Base-by-base conservation (phyloP, 2,797 vertebrate genomes). In the Syndactyla subalaris region DNA sequence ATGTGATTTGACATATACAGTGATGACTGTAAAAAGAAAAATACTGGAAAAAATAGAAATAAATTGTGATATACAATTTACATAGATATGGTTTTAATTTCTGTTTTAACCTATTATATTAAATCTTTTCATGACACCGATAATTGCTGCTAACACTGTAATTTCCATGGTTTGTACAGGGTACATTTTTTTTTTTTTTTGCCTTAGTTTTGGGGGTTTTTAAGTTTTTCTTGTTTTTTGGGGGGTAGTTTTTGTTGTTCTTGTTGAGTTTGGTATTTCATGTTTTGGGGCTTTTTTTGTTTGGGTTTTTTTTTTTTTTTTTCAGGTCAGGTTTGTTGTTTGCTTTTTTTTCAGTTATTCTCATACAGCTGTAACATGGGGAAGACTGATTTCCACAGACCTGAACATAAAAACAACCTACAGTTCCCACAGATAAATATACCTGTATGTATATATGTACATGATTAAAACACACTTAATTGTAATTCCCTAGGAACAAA, bases 301-400 rank as follows among this genome's bases (percentile, higher is more conserved):
- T 66, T 21, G 41, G 1, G 20, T 55, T 43, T 26, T 13, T 43
- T 72, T 43, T 26, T 26, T 55, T 43, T 26, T 13, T 43, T 72
- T 43, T 26, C 18, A 30, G 26, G 30, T 8, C 3, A 5, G 12
- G 21, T 6, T 32, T 45, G 3, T 6, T 20, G 1, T 12, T 66
- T 24, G 36, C 1, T 0, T 0, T 0, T 0, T 32, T 18, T 46
- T 10, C 1, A 16, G 24, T 34, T 70, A 39, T 79, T 76, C 3
- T 8, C 10, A 36, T 70, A 21, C 12, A 36, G 1, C 21, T 83
- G 51, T 73, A 74, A 49, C 10, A 43, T 30, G 14, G 26, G 8
- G 30, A 89, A 75, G 10, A 51, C 4, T 54, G 29, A 48, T 32
- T 7, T 46, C 26, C 46, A 73, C 4, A 43, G 4, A 63, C 30